Conservation (phyloP, 1,140 invertebrate genomes). For the Cotesia vestalis region DNA sequence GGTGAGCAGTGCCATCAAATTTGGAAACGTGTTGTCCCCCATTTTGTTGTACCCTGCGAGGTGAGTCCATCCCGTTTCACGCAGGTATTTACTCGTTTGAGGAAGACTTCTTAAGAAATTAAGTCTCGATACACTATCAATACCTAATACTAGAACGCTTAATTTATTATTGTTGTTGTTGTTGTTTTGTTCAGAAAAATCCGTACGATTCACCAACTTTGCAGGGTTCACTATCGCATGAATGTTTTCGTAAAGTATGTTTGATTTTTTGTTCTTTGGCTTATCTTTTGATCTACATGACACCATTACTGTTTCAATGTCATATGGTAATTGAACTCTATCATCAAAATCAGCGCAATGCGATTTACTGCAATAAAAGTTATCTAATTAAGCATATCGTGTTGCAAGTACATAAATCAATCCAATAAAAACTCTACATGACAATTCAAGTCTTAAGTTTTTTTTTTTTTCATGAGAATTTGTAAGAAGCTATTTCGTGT, state of each 20-base stretch:
- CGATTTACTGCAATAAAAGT: conserved; percentile 52
- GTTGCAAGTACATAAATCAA: not conserved
- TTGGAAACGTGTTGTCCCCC: conserved; percentile 85
- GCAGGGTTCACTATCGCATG: conserved; percentile 60
- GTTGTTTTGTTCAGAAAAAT: conserved; percentile 33
- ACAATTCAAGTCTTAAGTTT: too few species aligned
- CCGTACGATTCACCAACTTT: conserved; percentile 54
- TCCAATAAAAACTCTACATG: too few species aligned
- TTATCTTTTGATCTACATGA: conserved; percentile 54
- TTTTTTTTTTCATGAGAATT: too few species aligned
- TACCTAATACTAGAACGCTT: conserved; percentile 79
- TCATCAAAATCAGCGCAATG: conserved; percentile 61
- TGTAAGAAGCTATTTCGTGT: too few species aligned
- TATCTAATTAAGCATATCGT: not conserved
- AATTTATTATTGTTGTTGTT: conserved; percentile 52
- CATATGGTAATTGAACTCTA: conserved; percentile 52
- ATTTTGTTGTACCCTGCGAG: conserved; percentile 74
- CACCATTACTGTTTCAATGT: conserved; percentile 61
- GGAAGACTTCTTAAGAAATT: conserved; percentile 83
- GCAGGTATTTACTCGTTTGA: conserved; percentile 73
- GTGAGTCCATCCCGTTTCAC: conserved; percentile 68
- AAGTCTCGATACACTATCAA: conserved; percentile 83
- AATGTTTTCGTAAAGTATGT: conserved; percentile 65
- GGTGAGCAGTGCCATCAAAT: conserved; percentile 79
- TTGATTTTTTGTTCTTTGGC: conserved; percentile 44